phyloP scores from a whole-genome alignment of 1,140 invertebrate genomes.

The Akabosia matsudoensis region DNA sequence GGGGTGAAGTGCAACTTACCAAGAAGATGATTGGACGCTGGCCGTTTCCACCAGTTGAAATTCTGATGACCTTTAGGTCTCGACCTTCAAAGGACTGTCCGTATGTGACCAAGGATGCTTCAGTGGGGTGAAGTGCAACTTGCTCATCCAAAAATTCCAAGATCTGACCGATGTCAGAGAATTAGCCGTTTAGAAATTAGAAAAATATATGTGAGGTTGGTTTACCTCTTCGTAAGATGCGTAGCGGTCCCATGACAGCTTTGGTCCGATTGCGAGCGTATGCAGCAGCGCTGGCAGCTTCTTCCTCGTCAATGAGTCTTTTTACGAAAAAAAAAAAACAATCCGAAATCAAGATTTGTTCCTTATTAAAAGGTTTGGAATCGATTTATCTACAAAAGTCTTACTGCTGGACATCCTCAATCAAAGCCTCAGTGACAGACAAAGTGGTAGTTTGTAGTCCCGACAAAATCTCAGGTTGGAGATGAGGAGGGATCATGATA shows the following conservation, averaged over 20 bases:
- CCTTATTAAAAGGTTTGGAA: not conserved
- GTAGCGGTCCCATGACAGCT: not conserved
- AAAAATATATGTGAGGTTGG: too few species aligned
- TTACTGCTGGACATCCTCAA: constrained; percentile 1
- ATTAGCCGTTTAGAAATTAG: too few species aligned
- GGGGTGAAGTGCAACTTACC: constrained; percentile 10
- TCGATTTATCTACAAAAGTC: not conserved
- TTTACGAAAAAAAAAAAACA: too few species aligned
- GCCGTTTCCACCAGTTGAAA: not conserved
- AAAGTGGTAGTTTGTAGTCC: not conserved
- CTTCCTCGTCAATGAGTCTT: constrained; percentile 9
- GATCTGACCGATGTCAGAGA: too few species aligned
- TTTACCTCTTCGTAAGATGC: not conserved
- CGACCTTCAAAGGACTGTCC: not conserved
- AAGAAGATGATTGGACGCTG: constrained; percentile 11
- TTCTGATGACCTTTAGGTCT: constrained; percentile 3
- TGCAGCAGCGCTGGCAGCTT: not conserved
- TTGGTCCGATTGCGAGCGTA: not conserved
- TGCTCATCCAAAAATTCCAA: constrained; percentile 32
- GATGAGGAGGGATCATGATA: constrained; percentile 23
- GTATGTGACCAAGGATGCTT: not conserved
- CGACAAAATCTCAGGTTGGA: not conserved
- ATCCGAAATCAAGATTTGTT: too few species aligned
- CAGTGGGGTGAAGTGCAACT: constrained; percentile 2
- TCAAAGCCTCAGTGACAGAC: not conserved